These are phyloP conservation scores for Arctopsyche grandis DNA, from an alignment of 1,140 invertebrate species.

Conservation along the genomic window DNA sequence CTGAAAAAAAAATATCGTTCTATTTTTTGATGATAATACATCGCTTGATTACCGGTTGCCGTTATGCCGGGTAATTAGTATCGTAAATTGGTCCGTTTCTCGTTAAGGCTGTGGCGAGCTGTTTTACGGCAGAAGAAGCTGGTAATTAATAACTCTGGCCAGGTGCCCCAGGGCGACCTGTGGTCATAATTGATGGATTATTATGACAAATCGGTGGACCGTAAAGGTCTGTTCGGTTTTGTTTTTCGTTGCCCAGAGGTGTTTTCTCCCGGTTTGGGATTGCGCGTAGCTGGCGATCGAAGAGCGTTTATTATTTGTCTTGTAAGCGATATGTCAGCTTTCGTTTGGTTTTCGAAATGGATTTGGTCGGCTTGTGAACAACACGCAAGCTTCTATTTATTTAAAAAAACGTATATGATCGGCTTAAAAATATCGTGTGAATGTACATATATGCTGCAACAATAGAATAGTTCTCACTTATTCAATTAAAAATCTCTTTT, in stretches of 20 bases:
- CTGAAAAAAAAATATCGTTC: not conserved
- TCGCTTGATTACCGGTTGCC: slow-evolving; percentile 9
- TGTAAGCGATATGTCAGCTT: too few relatives aligned
- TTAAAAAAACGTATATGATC: too few relatives aligned
- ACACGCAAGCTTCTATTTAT: too few relatives aligned
- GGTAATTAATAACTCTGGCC: slow-evolving; percentile 5
- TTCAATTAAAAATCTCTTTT: too few relatives aligned
- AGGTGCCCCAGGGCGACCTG: not conserved
- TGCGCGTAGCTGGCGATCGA: too few relatives aligned
- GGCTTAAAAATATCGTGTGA: too few relatives aligned
- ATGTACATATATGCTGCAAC: too few relatives aligned
- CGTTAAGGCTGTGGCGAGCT: not conserved
- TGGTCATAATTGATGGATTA: slow-evolving; percentile 24
- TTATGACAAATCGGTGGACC: slow-evolving; percentile 28
- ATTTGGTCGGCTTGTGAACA: too few relatives aligned
- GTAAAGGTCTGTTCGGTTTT: not conserved
- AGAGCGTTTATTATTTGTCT: too few relatives aligned
- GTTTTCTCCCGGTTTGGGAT: not conserved
- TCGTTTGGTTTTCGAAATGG: too few relatives aligned
- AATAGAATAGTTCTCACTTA: too few relatives aligned
- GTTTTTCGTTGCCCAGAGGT: not conserved
- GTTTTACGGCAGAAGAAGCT: not conserved
- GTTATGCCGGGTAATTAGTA: slow-evolving; percentile 17
- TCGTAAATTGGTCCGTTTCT: slow-evolving; percentile 26
- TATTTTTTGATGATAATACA: not conserved